Evolutionary conservation across 2,113 vertebrate species (phyloP), one percentile per base, ranked within the genome.

Genomic region (Trochalopteron elliotii): DNA sequence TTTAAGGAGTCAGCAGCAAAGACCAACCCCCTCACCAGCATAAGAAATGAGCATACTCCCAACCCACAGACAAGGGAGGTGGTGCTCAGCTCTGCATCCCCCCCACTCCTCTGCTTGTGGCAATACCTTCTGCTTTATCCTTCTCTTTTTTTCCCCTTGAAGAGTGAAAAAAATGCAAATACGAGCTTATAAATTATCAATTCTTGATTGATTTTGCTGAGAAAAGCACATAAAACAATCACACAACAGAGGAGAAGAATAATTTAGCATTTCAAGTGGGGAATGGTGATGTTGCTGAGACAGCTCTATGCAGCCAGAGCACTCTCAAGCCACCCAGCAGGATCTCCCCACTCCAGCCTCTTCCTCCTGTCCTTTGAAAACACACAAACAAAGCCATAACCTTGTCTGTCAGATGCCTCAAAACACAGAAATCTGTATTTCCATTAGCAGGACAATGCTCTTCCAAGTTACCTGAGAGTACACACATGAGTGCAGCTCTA

Each of bases 131-230:
- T 81, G 14, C 69, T 80, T 86, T 91, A 91, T 71, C 33, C 65
- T 91, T 83, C 52, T 24, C 15, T 42, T 57, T 59, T 59, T 64
- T 42, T 56, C 52, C 47, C 91, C 91, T 96, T 84, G 79, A 93
- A 94, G 80, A 52, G 44, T n/a, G 23, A 82, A 94, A 87, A 89
- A 83, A 89, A 91, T 70, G 77, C 86, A 87, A 97, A 96, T 65
- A 89, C 88, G 57, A 93, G 76, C 86, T 94, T 95, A 97, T 95
- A 92, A 97, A 94, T 95, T 97, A 97, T 97, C 97, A 96, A 97
- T 97, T 96, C 93, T 76, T 92, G 89, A 97, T 93, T 94, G 96
- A 97, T 97, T 93, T 96, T 96, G 76, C 96, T 96, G 94, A 97
- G 93, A 94, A 96, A 96, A 95, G 94, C 94, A 95, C 91, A 95